phyloP scores from a whole-genome alignment of 2,797 vertebrate genomes.

The Sphenopsis melanotis region DNA sequence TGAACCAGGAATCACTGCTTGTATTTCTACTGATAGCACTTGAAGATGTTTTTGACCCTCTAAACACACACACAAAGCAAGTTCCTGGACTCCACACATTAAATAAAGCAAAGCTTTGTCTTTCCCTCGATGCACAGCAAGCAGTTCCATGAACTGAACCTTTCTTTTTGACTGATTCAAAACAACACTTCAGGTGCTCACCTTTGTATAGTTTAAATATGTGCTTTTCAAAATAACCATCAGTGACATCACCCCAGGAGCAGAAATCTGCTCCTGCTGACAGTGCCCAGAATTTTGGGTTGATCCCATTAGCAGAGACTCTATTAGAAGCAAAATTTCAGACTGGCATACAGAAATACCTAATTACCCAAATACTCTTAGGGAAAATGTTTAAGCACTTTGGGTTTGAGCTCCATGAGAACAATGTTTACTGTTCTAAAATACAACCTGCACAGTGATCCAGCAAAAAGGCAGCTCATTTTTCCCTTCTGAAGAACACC shows the following conservation, averaged over 20 bases:
- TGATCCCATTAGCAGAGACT: neutral
- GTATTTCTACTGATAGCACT: neutral
- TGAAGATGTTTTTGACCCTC: neutral
- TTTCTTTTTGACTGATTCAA: neutral
- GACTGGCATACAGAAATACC: neutral
- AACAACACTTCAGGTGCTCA: neutral
- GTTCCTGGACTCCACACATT: neutral
- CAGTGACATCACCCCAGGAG: neutral
- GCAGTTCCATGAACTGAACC: neutral
- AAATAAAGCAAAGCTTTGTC: neutral
- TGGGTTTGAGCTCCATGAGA: neutral
- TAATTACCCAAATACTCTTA: neutral
- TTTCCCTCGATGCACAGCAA: neutral
- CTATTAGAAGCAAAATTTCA: neutral
- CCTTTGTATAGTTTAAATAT: neutral
- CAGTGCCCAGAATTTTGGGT: neutral
- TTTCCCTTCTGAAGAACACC: neutral
- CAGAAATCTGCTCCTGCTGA: neutral
- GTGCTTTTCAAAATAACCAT: neutral
- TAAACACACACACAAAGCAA: neutral
- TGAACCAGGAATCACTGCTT: neutral
- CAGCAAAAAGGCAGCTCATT: neutral
- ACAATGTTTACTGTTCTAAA: neutral
- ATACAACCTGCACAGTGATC: neutral
- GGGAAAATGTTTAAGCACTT: neutral